phyloP scores from a whole-genome alignment of 2,113 vertebrate species.

The Corythornis vintsioides region DNA sequence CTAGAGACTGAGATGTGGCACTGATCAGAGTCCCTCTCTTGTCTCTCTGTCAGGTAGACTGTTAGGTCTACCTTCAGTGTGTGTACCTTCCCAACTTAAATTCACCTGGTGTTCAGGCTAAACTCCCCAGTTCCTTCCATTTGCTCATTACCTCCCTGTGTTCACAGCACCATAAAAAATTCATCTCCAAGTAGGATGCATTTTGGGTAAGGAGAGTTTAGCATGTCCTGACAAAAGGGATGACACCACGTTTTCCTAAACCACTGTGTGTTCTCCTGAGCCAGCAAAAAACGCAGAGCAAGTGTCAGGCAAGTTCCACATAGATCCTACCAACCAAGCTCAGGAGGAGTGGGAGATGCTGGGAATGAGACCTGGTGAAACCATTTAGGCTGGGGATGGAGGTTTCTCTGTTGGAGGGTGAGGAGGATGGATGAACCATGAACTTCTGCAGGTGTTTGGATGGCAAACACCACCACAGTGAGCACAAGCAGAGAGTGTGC shows the following conservation, averaged over 20 bases:
- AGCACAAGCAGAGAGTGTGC: neutral
- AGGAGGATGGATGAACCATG: neutral
- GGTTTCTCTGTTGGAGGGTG: neutral
- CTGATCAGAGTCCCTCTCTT: neutral
- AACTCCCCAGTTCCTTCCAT: neutral
- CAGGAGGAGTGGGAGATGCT: neutral
- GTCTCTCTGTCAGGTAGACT: neutral
- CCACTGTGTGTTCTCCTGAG: neutral
- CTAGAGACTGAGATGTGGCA: slow-evolving; percentile 1
- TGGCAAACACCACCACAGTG: neutral
- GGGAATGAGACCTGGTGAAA: neutral
- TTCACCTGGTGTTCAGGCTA: neutral
- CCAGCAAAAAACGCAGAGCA: neutral
- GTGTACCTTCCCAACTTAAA: neutral
- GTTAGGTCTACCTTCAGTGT: neutral
- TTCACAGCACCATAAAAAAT: neutral
- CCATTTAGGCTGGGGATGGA: neutral
- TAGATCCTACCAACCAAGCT: neutral
- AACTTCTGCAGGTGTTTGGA: neutral
- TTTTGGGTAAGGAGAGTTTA: neutral
- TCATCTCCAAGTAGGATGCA: neutral
- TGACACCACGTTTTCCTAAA: neutral
- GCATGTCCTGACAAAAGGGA: neutral
- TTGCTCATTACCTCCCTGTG: neutral
- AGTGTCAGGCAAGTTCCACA: neutral